Evolutionary conservation across 2,888 invertebrate species (phyloP).

Genomic region (Epinotia bilunana): DNA sequence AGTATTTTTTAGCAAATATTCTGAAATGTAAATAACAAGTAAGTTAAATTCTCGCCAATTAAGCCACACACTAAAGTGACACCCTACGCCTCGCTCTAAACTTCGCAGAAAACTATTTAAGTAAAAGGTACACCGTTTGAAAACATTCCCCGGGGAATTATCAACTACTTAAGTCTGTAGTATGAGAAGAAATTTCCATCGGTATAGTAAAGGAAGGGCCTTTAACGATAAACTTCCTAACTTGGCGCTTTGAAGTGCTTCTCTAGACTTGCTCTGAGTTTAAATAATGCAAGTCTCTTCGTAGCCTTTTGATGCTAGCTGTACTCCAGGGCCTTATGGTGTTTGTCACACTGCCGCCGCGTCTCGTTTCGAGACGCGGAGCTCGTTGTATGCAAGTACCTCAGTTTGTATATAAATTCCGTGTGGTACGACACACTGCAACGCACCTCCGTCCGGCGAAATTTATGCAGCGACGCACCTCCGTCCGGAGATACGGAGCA

Average conservation of each 20-base stretch:
- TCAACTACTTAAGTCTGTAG: slow-evolving; percentile 59
- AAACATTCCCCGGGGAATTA: slow-evolving; percentile 69
- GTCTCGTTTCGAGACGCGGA: too few species aligned
- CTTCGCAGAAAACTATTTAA: slow-evolving; percentile 67
- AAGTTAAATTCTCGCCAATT: background rate
- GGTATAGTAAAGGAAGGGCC: slow-evolving; percentile 30
- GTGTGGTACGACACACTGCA: too few species aligned
- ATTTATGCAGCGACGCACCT: too few species aligned
- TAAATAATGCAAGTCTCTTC: slow-evolving; percentile 10
- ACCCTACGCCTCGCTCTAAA: slow-evolving; percentile 50
- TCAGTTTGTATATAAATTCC: too few species aligned
- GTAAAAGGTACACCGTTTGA: slow-evolving; percentile 70
- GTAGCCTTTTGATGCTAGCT: background rate
- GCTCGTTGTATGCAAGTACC: too few species aligned
- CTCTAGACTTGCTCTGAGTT: background rate
- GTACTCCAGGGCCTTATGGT: too few species aligned
- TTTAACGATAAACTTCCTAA: slow-evolving; percentile 12
- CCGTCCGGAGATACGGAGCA: too few species aligned
- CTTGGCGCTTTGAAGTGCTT: slow-evolving; percentile 33
- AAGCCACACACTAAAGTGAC: slow-evolving; percentile 51
- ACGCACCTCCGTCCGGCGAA: too few species aligned
- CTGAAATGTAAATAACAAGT: background rate
- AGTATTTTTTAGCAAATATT: too few species aligned
- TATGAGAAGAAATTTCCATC: slow-evolving; percentile 50
- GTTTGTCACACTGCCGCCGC: too few species aligned